Base-by-base conservation (phyloP, 2,888 invertebrate species). In the Beris morrisii region DNA sequence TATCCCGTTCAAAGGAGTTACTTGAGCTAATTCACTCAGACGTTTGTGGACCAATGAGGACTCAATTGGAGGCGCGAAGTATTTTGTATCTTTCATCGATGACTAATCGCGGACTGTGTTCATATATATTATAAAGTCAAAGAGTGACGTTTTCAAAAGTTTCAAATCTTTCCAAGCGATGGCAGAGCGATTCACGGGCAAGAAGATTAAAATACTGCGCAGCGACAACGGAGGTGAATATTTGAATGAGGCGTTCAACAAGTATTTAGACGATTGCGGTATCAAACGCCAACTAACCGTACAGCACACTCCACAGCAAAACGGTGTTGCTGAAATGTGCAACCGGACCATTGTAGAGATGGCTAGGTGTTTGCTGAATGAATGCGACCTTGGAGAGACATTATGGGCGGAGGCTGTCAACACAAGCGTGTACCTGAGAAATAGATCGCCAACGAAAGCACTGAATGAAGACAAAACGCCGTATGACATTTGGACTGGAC, bases 221-320 rank as follows among this genome's bases (percentile, higher is more conserved):
- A 72, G 72, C 5, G 74, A 75, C 65, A 72, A 73, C 66, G 75
- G 72, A 13, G 61, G 67, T 53, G 75, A 75, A 67, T 73, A 74
- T 59, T 66, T 71, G 6, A 71, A 64, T 32, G 15, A 13, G 6
- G 59, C 65, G 28, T 69, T 75, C 38, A 64, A 71, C 28, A 58
- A 72, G 28, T 73, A 71, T 64, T 63, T 74, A 12, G 54, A 69
- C 22, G 50, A 69, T 32, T 58, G 73, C 46, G 74, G 74, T 15
- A 75, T 74, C 28, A 65, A 71, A 32, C 69, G 69, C 13, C 72
- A 73, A 50, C 65, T 67, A 28, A 73, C 71, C 5, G 71, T 73
- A 64, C 61, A 67, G 28, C 66, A 71, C 44, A 71, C 72, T 28
- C 72, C 74, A 7, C 69, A 73, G 38, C 73, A 73, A 68, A 74